Evolutionary conservation across 2,888 invertebrate genomes (phyloP).

Genomic region (Hyalella azteca): DNA sequence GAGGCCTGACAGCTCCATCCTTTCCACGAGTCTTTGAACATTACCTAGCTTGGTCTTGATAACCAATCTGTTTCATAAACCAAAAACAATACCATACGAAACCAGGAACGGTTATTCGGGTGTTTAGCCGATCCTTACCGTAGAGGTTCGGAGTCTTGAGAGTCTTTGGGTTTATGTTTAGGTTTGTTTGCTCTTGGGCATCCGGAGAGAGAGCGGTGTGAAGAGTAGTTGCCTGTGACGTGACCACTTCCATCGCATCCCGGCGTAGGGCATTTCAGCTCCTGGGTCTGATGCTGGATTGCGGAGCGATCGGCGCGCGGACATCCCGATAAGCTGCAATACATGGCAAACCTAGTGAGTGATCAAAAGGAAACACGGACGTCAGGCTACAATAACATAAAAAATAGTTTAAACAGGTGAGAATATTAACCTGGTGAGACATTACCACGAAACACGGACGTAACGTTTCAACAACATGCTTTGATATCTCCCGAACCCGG

Average conservation of each 20-base stretch:
- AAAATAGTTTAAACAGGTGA: too few relatives aligned
- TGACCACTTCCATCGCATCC: conserved; percentile 98
- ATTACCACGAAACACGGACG: too few relatives aligned
- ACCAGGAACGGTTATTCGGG: too few relatives aligned
- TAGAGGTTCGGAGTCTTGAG: conserved; percentile 73
- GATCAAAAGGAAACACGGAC: conserved; percentile 38
- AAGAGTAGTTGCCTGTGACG: conserved; percentile 75
- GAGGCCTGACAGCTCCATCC: too few relatives aligned
- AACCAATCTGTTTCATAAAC: too few relatives aligned
- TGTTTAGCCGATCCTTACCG: too few relatives aligned
- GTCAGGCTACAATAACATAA: conserved; percentile 22
- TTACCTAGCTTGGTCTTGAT: too few relatives aligned
- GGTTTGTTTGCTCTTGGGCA: conserved; percentile 96
- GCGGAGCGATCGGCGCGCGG: conserved; percentile 94
- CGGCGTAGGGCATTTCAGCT: conserved; percentile 70
- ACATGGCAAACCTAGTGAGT: conserved; percentile 20
- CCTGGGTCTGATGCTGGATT: conserved; percentile 90
- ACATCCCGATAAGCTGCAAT: conserved; percentile 85
- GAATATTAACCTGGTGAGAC: too few relatives aligned
- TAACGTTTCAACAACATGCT: too few relatives aligned
- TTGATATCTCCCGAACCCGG: too few relatives aligned
- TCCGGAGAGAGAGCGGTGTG: conserved; percentile 73
- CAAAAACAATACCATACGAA: too few relatives aligned
- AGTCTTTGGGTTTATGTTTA: conserved; percentile 84
- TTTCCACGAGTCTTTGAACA: too few relatives aligned